Percentiles rank a stretch among this genome's conserved stretches.
phyloP scores from a whole-genome alignment of 2,888 invertebrate genomes.

The Caenorhabditis parvicauda region DNA sequence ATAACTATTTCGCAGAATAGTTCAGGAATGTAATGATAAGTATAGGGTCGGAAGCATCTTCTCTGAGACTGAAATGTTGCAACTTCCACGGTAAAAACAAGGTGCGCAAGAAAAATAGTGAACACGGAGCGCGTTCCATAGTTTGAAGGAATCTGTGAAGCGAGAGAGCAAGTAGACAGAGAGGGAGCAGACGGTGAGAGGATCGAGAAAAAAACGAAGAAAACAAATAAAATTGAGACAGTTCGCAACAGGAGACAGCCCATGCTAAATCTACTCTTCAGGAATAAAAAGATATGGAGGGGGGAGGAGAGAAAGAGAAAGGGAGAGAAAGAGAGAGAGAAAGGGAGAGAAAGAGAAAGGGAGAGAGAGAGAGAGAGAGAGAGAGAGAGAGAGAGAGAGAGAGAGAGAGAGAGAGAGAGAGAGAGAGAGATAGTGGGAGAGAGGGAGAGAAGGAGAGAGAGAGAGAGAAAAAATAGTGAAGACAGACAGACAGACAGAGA shows the following conservation, averaged over 20 bases:
- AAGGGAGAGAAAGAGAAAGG: not conserved
- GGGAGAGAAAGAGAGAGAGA: slow-evolving; percentile 1
- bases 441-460: slow-evolving; percentile 1
- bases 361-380: not conserved
- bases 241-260: not conserved
- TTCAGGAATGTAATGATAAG: too few relatives aligned
- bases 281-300: not conserved
- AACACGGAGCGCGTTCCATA: too few relatives aligned
- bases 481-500: slow-evolving; percentile 7
- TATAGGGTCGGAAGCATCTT: too few relatives aligned
- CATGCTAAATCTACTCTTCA: not conserved
- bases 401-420: not conserved
- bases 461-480: slow-evolving; percentile 9
- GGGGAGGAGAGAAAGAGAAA: not conserved
- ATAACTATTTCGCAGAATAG: too few relatives aligned
- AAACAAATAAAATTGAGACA: not conserved
- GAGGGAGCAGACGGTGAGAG: not conserved
- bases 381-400: not conserved
- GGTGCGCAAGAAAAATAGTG: too few relatives aligned
- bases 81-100: too few relatives aligned
- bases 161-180: not conserved
- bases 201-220: not conserved
- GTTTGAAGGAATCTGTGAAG: too few relatives aligned
- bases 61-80: too few relatives aligned
- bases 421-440: not conserved